Evolutionary conservation across 2,888 invertebrate species (phyloP), one percentile per base, ranked within the genome.

Genomic region (Lithophane socia): DNA sequence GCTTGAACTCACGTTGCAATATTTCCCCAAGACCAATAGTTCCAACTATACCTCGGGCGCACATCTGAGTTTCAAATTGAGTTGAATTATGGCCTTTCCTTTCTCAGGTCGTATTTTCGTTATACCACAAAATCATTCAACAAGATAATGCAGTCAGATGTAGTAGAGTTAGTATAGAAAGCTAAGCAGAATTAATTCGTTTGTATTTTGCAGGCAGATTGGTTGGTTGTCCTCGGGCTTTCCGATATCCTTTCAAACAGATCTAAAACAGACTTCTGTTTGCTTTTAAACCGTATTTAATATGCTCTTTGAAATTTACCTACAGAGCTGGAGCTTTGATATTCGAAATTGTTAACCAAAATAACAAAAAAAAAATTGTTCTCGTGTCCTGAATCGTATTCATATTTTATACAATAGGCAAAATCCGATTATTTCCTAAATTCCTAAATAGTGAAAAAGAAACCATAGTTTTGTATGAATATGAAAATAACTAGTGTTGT

Each of bases 221-320:
- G 37, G 77, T 63, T 81, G 47, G 44, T 71, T 75, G 69, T 66
- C 69, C 75, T 76, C 76, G 47, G 69, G 70, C 61, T 63, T 70
- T 47, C 16, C 60, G 49, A 81, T 82, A 72, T 60, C 67, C 71
- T 68, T 82, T 80, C 64, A 52, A 60, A 61, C 52, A 68, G 67
- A 77, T 77, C 71, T 71, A 77, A 80, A 77, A 54, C 82, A 77
- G 64, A 60, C 58, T 58, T 58, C 52, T 60, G 21, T 82, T 60
- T 73, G 73, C 83, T 78, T 82, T 82, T 44, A 67, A 63, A 58
- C 61, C 54, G 44, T 63, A 63, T 82, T 82, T 60, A 65, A 66
- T 70, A 80, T 76, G 76, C 76, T 81, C 81, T 80, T 79, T 80
- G 65, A 65, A 56, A 61, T 60, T 44, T 79, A 37, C 29, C 3